Evolutionary conservation across 1,140 invertebrate species (phyloP), one percentile per base, ranked within the genome.

Genomic region (Hyles vespertilio): DNA sequence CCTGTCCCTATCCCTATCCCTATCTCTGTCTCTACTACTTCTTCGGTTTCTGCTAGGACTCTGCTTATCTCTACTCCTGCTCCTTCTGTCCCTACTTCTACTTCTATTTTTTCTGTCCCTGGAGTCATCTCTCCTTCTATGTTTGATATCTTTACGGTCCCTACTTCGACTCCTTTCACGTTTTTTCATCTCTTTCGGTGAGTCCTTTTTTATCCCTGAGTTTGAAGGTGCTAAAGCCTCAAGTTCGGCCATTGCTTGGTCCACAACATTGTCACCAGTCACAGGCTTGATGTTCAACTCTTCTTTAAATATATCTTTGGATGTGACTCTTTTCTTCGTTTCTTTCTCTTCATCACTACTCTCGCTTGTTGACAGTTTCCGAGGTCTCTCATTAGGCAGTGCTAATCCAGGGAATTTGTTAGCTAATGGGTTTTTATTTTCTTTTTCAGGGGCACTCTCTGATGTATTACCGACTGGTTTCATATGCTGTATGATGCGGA

Each of bases 401-500:
- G 97, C 96, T 34, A 99, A 87, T 11, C 94, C 97, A 51, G 98
- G 98, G 90, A 98, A 98, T 74, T 97, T 94, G 56, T 91, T 86
- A 47, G 94, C 93, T 48, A 97, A 88, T 22, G 88, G 82, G 74
- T 94, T 92, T 61, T 91, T 84, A 55, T 90, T 89, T n/a, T 65
- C 74, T 11, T 66, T 60, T 40, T 61, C 49, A 32, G 55, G 59
- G 66, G 11, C 34, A 9, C 57, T 67, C 56, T 73, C 63, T 44
- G 43, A 34, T 40, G 67, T 63, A 59, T 63, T 63, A 61, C 83
- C 86, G 5, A 81, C 84, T 5, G 95, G 94, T 81, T 94, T 95
- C 98, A 99, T 99, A 67, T 97, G 96, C 69, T 98, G 94, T 69
- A 99, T 99, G 59, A 99, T 95, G 56, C 98, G 91, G 9, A 98